Conservation (phyloP, 2,888 invertebrate species). For the Parnassius glacialis region DNA sequence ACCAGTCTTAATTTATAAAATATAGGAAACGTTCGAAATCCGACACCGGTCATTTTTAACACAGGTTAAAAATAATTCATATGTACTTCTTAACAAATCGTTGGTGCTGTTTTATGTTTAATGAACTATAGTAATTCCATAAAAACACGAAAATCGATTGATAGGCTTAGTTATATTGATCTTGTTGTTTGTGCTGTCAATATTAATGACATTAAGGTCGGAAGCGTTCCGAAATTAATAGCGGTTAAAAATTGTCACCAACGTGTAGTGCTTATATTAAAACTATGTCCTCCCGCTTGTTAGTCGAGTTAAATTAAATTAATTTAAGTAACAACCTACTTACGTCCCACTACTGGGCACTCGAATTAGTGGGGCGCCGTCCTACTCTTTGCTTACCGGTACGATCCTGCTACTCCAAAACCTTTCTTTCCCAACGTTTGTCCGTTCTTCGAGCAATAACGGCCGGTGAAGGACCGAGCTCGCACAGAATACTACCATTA, state of each 20-base stretch:
- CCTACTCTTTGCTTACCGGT: too few species aligned
- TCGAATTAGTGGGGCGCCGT: too few species aligned
- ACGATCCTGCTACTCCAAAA: too few species aligned
- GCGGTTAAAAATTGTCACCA: not conserved
- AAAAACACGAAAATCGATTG: conserved; percentile 4
- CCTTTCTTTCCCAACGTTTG: too few species aligned
- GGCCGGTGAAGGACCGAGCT: too few species aligned
- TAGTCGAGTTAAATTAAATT: too few species aligned
- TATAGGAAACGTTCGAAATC: conserved; percentile 24
- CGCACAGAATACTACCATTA: too few species aligned
- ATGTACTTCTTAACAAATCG: conserved; percentile 17
- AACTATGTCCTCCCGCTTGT: too few species aligned
- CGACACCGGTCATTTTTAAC: conserved; percentile 25
- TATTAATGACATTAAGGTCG: conserved; percentile 9
- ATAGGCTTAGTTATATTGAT: not conserved
- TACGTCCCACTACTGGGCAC: too few species aligned
- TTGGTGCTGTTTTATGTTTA: conserved; percentile 15
- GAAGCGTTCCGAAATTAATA: conserved; percentile 23
- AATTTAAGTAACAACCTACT: too few species aligned
- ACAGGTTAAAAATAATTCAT: conserved; percentile 22
- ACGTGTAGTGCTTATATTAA: too few species aligned
- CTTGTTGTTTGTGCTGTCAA: conserved; percentile 21
- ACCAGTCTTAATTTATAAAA: conserved; percentile 22
- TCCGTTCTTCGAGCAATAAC: too few species aligned
- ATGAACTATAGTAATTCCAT: conserved; percentile 20